phyloP scores from a whole-genome alignment of 2,888 invertebrate species.

The Capitulum mitella region DNA sequence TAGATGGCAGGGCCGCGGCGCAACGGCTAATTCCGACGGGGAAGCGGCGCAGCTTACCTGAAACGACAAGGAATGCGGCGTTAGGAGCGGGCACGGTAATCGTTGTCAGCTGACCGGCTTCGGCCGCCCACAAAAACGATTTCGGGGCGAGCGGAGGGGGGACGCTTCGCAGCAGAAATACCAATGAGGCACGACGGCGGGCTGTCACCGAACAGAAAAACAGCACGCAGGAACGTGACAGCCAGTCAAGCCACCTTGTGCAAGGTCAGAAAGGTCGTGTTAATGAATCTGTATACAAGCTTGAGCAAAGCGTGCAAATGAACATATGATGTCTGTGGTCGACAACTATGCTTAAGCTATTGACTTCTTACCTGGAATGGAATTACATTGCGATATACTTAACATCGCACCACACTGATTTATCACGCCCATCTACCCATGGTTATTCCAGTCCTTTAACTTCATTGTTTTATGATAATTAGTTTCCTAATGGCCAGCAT shows the following conservation, averaged over 20 bases:
- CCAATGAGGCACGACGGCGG: neutral
- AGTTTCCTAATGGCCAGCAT: neutral
- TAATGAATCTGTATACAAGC: too few relatives aligned
- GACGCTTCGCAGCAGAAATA: neutral
- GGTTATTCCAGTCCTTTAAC: too few relatives aligned
- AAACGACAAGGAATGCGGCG: slow-evolving; percentile 14
- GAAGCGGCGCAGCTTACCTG: neutral
- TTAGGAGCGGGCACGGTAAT: neutral
- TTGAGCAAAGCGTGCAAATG: too few relatives aligned
- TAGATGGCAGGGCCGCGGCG: neutral
- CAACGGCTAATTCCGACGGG: too few relatives aligned
- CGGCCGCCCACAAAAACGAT: neutral
- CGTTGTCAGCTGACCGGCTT: neutral
- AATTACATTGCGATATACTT: too few relatives aligned
- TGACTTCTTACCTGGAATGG: too few relatives aligned
- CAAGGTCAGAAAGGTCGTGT: neutral
- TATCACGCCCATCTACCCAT: too few relatives aligned
- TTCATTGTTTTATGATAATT: neutral
- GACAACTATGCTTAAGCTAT: too few relatives aligned
- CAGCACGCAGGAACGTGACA: neutral
- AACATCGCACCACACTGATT: too few relatives aligned
- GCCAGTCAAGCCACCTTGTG: neutral
- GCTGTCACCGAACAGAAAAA: neutral
- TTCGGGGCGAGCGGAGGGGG: neutral
- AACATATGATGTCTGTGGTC: too few relatives aligned